Base-by-base conservation (phyloP, 2,113 vertebrate genomes). In the Peromyscus polionotus region DNA sequence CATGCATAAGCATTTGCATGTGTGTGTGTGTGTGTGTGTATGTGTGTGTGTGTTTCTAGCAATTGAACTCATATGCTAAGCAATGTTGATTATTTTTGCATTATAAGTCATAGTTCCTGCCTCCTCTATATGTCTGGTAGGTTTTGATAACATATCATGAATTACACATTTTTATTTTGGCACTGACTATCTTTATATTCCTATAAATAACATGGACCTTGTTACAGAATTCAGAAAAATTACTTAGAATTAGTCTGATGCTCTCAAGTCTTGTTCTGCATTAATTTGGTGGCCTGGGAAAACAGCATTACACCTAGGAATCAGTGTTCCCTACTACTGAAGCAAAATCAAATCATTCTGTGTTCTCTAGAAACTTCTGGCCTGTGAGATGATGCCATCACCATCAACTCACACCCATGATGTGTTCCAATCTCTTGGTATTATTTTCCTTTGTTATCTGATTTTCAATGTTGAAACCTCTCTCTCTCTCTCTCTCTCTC, bases 121-220 rank as follows among this genome's bases (percentile, higher is more conserved):
- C 12, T 59, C 54, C 7, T 51, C 7, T 68, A 12, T 54, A 63
- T 51, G 31, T 63, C 19, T 79, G 45, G 10, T 72, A 79, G 45
- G 24, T 79, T 95, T 93, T 90, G n/a, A 80, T 39, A 80, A 24
- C 7, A 73, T 86, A 24, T 10, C 20, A 93, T 28, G 19, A 19
- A 88, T 72, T 79, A 19, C 26, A 36, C 17, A 48, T 65, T 86
- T 86, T 96, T 90, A 67, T n/a, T 89, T 57, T 79, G 45, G n/a
- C 42, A 54, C 13, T n/a, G 22, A 92, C 51, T 89, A 89, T 77
- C 31, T 79, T 92, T 70, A 36, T 72, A 76, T 36, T 28, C 51
- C 76, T 84, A 31, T 42, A 88, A 92, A 13, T 92, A 77, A 48
- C 45, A 28, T 22, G 31, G 19, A 7, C 39, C 94, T 89, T 84